Evolutionary conservation across 2,888 invertebrate species (phyloP).

Genomic region (Acrobasis repandana): DNA sequence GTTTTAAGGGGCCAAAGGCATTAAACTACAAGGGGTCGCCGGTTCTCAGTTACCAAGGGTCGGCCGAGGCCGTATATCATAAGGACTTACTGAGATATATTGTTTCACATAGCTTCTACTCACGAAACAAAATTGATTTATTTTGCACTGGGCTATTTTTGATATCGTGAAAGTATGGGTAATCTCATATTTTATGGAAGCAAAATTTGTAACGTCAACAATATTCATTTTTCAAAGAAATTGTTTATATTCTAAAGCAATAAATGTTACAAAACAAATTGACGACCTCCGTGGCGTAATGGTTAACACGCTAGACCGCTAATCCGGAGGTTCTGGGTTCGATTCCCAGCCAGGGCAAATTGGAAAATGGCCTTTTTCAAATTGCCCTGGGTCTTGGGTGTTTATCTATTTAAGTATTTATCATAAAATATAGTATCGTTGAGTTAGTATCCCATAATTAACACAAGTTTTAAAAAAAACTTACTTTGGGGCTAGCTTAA

Average conservation of each 20-base stretch:
- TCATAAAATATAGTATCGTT: too few species aligned
- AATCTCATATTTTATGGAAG: not conserved
- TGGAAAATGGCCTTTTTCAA: too few species aligned
- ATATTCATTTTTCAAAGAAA: not conserved
- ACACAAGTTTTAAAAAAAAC: not conserved
- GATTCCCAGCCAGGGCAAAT: too few species aligned
- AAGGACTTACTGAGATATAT: slow-evolving; percentile 10
- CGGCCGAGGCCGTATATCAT: slow-evolving; percentile 4
- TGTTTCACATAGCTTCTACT: not conserved
- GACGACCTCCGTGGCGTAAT: too few species aligned
- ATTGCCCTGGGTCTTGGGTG: too few species aligned
- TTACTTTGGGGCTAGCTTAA: not conserved
- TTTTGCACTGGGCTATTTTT: not conserved
- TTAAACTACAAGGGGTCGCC: slow-evolving; percentile 9
- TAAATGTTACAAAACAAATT: too few species aligned
- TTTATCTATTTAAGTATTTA: too few species aligned
- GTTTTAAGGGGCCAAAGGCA: not conserved
- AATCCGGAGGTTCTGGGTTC: too few species aligned
- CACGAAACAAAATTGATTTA: slow-evolving; percentile 2
- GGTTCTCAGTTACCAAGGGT: not conserved
- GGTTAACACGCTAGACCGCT: too few species aligned
- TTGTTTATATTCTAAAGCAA: too few species aligned
- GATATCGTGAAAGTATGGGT: not conserved
- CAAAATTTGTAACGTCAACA: not conserved
- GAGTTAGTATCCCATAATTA: too few species aligned